Evolutionary conservation across 2,113 vertebrate species (phyloP).

Genomic region (Hemichromis elongatus): DNA sequence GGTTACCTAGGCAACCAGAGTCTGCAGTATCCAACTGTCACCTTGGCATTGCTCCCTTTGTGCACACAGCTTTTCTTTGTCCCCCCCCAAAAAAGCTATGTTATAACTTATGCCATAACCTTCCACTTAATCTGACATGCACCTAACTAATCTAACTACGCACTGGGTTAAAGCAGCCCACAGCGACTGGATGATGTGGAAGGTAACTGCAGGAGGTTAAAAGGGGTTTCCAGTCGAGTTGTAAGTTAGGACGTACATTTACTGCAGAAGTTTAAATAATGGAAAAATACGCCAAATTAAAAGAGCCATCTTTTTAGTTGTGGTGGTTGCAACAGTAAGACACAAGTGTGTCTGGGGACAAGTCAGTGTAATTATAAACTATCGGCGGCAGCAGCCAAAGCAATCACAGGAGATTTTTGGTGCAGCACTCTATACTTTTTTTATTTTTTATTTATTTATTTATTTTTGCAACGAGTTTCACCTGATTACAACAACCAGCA

Average conservation of each 20-base stretch:
- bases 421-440: background rate
- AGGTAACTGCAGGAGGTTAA: background rate
- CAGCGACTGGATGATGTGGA: background rate
- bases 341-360: background rate
- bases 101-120: background rate
- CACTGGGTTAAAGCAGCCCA: background rate
- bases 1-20: background rate
- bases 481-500: background rate
- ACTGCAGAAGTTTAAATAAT: background rate
- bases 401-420: background rate
- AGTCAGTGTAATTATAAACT: background rate
- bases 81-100: fast-evolving
- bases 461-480: background rate
- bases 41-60: background rate
- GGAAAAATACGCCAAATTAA: background rate
- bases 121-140: background rate
- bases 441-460: no score
- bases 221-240: background rate
- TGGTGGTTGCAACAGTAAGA: background rate
- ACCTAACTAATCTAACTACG: background rate
- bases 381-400: background rate
- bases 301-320: background rate
- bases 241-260: background rate
- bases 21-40: background rate
- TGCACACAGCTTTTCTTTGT: background rate